Evolutionary conservation across 2,113 vertebrate species (phyloP), one percentile per base, ranked within the genome.

Genomic region (Chionodraco myersi): DNA sequence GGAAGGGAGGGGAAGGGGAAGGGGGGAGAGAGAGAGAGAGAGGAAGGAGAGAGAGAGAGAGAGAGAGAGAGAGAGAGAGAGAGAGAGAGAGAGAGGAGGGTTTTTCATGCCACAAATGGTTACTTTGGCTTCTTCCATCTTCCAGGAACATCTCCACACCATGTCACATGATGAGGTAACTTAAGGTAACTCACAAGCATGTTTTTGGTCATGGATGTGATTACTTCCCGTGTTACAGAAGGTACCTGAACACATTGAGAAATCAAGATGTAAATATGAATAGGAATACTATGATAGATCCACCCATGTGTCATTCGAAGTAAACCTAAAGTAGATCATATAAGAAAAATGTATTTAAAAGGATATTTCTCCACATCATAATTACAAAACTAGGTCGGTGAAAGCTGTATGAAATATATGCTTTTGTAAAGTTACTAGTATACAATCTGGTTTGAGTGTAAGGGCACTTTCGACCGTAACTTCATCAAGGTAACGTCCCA

Each of bases 31-130:
- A 41, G 9, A 56, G 34, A 53, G 2, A 47, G n/a, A 26, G 30
- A 30, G 5, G 23, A 36, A 18, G 11, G 30, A 30, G 6, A 30
- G 30, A 30, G 5, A 34, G 36, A 15, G 11, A 41, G 9, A 56
- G 34, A 53, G 2, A 47, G n/a, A 26, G 30, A 30, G 5, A 34
- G 45, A 18, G 11, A 41, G 9, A 56, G 34, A 53, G 2, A 47
- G n/a, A 26, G 30, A 30, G 6, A 34, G 45, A 18, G 11, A 41
- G 9, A 56, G 34, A 53, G 2, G 41, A 79, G 0, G 53, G 21
- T 41, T 71, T 75, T 71, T 75, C 49, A 74, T 51, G 18, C 26
- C 23, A 83, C 72, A 75, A 69, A 80, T 66, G 64, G 56, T 75
- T 59, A 60, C 41, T 71, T 71, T 81, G n/a, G 18, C 67, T 59